phyloP scores from a whole-genome alignment of 2,888 invertebrate species.

The Alitta virens region DNA sequence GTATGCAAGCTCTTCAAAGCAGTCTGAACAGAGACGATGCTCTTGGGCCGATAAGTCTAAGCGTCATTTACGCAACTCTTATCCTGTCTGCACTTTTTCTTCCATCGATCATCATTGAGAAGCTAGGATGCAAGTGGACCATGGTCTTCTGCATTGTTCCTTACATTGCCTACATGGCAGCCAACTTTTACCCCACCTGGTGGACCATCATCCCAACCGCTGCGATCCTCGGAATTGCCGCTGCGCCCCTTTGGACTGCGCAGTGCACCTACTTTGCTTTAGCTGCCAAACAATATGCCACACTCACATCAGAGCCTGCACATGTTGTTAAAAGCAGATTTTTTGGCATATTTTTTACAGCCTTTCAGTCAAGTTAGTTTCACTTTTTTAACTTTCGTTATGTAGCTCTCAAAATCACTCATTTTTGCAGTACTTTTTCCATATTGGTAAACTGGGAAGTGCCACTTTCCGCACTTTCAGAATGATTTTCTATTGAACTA shows the following conservation, averaged over 20 bases:
- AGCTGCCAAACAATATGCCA: background rate
- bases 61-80: background rate
- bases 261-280: constrained; percentile 76
- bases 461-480: too few species aligned
- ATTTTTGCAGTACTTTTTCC: too few species aligned
- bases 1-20: constrained; percentile 9
- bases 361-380: constrained; percentile 2
- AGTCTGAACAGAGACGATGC: background rate
- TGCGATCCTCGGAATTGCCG: constrained; percentile 83
- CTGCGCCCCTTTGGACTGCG: constrained; percentile 94
- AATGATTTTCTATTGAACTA: too few species aligned
- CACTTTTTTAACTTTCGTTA: too few species aligned
- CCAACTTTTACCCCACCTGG: constrained; percentile 82
- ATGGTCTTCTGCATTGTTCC: constrained; percentile 84
- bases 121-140: constrained; percentile 73
- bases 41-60: background rate
- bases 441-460: too few species aligned
- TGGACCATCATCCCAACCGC: constrained; percentile 73
- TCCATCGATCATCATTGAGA: background rate
- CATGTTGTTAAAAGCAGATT: background rate
- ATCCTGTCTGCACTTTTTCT: background rate
- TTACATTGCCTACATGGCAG: constrained; percentile 87
- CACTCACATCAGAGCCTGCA: background rate
- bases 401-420: too few species aligned
- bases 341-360: constrained; percentile 2